phyloP scores from a whole-genome alignment of 2,113 vertebrate species.

The Archilochus colubris region DNA sequence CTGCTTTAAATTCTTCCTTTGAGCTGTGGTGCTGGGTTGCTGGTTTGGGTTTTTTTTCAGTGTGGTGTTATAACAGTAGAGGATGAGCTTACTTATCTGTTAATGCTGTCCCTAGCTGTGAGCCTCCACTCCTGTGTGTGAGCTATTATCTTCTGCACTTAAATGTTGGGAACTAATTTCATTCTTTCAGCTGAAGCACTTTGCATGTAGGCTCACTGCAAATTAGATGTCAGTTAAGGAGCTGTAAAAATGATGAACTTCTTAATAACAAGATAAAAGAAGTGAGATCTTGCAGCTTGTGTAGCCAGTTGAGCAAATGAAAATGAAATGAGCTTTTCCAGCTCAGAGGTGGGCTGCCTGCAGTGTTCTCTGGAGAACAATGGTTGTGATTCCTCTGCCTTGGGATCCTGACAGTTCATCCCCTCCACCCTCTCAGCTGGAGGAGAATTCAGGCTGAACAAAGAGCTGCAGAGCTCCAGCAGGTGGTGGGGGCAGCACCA shows the following conservation, averaged over 20 bases:
- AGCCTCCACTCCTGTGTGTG: not conserved
- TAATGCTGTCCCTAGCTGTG: not conserved
- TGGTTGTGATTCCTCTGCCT: not conserved
- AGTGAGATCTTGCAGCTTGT: not conserved
- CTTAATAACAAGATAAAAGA: not conserved
- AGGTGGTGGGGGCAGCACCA: not conserved
- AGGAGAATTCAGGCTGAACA: not conserved
- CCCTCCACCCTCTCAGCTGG: not conserved
- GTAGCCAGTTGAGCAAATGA: not conserved
- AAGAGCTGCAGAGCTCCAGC: not conserved
- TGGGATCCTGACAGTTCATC: not conserved
- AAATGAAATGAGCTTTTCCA: not conserved
- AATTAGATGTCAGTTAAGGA: constrained; percentile 47
- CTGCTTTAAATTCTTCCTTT: not conserved
- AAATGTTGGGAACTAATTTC: not conserved
- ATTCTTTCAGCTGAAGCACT: constrained; percentile 24
- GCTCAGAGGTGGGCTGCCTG: not conserved
- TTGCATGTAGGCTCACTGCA: constrained; percentile 5
- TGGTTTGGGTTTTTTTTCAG: fast-evolving
- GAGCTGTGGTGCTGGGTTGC: not conserved
- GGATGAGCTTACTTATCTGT: not conserved
- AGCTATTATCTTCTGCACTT: not conserved
- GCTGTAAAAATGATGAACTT: not conserved
- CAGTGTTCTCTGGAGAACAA: not conserved
- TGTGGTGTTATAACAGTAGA: fast-evolving